Base-by-base conservation (phyloP, 30 jellyfish, hydroid and myxozoan genomes). In the Catostylus mosaicus region DNA sequence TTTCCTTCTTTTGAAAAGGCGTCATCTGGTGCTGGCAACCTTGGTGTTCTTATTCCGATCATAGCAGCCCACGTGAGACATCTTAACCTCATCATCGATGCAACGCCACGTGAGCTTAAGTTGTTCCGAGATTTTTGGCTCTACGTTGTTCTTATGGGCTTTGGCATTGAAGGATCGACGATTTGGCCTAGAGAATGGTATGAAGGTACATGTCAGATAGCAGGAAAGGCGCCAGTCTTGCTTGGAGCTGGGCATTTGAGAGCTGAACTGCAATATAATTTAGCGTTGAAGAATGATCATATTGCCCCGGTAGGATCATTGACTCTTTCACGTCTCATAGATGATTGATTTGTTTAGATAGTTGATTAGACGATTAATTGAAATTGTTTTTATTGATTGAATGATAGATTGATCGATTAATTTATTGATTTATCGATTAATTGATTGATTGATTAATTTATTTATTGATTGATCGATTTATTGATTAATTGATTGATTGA, bases 11-110 rank as follows among this genome's bases (percentile, higher is more conserved):
- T 67, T 37, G 24, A 38, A 32, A 47, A 93, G 98, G 98, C 98
- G 30, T 93, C 98, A 48, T 87, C 98, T n/a, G 62, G 64, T 79
- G 98, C 98, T 67, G 98, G 98, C 0, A 93, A 93, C 36, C 96
- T 93, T 45, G 98, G 98, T 36, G 97, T 93, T 24, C 88, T 93
- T 16, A 82, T 93, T 4, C 98, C 98, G 24, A 83, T 93, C 64
- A 76, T 93, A 0, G 90, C 98, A 4, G n/a, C 96, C 35, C 95
- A 78, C 56, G 23, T 93, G 86, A 77, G 77, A 64, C 77, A 83
- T 29, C 84, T 93, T 32, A 83, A 66, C 27, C 86, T 90, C 9
- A 80, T 93, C 23, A 34, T 77, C 0, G 85, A 93, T 36, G 93
- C 98, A 46, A 76, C 96, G 12, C 93, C 98, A 64, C 63, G 98